Evolutionary conservation across 2,113 vertebrate genomes (phyloP).

Genomic region (Hippocampus mohnikei): DNA sequence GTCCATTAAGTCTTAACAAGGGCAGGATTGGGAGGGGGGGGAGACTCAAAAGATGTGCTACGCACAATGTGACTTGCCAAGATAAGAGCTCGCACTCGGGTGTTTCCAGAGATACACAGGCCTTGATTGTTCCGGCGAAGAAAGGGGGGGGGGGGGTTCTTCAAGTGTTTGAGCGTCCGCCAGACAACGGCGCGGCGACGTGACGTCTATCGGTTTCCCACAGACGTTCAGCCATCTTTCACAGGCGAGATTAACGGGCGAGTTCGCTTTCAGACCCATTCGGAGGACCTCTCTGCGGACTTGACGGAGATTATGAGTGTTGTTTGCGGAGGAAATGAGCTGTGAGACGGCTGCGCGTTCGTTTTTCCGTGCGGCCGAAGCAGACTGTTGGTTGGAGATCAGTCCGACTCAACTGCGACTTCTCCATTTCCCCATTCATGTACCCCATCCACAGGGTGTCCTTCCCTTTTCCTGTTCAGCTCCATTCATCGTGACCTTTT

Average conservation of each 20-base stretch:
- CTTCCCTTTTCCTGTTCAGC: background rate
- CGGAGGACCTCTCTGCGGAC: slow-evolving; percentile 35
- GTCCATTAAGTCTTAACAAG: slow-evolving; percentile 46
- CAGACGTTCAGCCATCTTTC: slow-evolving; percentile 52
- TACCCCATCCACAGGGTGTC: background rate
- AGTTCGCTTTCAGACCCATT: slow-evolving; percentile 46
- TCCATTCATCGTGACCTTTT: slow-evolving; percentile 15
- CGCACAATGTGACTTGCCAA: slow-evolving; percentile 31
- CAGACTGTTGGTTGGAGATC: background rate
- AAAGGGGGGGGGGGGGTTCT: slow-evolving; percentile 36
- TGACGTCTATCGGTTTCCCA: slow-evolving; percentile 59
- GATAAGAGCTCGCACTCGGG: slow-evolving; percentile 54
- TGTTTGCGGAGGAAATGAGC: slow-evolving; percentile 47
- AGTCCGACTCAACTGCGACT: background rate
- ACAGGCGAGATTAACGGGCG: slow-evolving; percentile 54
- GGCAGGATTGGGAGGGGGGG: background rate
- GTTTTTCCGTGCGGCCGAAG: slow-evolving; percentile 12
- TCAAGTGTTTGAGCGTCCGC: slow-evolving; percentile 48
- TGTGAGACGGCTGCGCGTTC: slow-evolving; percentile 28
- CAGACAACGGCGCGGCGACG: slow-evolving; percentile 42
- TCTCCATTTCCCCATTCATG: background rate
- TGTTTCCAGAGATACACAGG: slow-evolving; percentile 46
- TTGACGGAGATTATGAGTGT: slow-evolving; percentile 41
- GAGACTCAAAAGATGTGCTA: slow-evolving; percentile 20
- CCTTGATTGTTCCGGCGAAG: slow-evolving; percentile 57